Evolutionary conservation across 2,797 vertebrate genomes (phyloP), one percentile per base, ranked within the genome.

Genomic region (Denticeps clupeoides): DNA sequence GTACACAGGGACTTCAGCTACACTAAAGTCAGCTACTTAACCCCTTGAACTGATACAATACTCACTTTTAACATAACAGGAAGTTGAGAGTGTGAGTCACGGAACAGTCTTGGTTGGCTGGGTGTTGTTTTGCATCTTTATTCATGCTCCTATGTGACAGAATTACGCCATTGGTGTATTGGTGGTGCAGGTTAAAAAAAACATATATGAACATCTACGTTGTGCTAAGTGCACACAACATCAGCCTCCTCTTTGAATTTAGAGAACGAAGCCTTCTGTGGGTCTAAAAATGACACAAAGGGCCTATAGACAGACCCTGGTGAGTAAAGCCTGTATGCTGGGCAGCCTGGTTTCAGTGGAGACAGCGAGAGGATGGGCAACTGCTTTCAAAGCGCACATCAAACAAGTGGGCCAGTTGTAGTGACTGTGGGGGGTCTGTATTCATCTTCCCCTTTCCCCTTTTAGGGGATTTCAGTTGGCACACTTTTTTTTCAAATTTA

Each of bases 91-190:
- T n/a, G n/a, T n/a, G n/a, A n/a, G n/a, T n/a, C n/a, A n/a, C n/a
- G n/a, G n/a, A n/a, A n/a, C n/a, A n/a, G n/a, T n/a, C n/a, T n/a
- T n/a, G n/a, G n/a, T n/a, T n/a, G n/a, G n/a, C n/a, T n/a, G n/a
- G n/a, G n/a, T n/a, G n/a, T n/a, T 62, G 50, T 65, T 56, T 26
- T 41, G 51, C 56, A 53, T 54, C 49, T 45, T 45, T 62, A 53
- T 57, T 58, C 68, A 65, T 74, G 63, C 67, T 71, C 67, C 67
- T 53, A 42, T 64, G 68, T 42, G 18, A 45, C 63, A 47, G 40
- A 48, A 53, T 61, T 55, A 47, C 31, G 54, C 37, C 49, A 53
- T 45, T 52, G 38, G 35, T 45, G 56, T 68, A 59, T 28, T 27
- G 31, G 49, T 38, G 29, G 51, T 55, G 51, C 68, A 60, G 58